A percentile compares a stretch with the other conserved stretches of the same genome.
These are phyloP conservation scores for Boloria euphrosyne DNA, from an alignment of 2,888 invertebrate genomes.

Conservation along the genomic window DNA sequence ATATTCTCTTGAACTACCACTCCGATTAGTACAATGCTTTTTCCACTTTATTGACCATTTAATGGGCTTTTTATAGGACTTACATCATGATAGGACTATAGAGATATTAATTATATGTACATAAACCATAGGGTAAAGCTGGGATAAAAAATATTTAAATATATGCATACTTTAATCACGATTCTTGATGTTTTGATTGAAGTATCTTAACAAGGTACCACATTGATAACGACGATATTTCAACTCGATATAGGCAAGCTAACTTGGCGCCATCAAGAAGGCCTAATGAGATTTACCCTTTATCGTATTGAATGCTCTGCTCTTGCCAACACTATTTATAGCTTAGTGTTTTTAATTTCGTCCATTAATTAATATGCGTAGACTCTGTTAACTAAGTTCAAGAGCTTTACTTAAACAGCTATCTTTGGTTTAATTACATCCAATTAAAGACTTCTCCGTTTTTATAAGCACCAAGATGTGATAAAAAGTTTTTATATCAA, in stretches of 20 bases:
- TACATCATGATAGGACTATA: too few relatives aligned
- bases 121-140: too few relatives aligned
- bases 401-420: conserved; percentile 6
- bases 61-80: too few relatives aligned
- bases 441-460: conserved; percentile 8
- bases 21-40: too few relatives aligned
- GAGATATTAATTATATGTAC: too few relatives aligned
- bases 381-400: conserved; percentile 14
- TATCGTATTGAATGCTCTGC: background rate
- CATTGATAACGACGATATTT: background rate
- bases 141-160: too few relatives aligned
- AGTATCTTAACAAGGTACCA: background rate
- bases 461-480: conserved; percentile 1
- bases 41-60: too few relatives aligned
- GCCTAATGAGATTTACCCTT: background rate
- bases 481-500: background rate
- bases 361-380: conserved; percentile 12
- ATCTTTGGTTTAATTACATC: conserved; percentile 11
- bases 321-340: background rate
- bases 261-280: background rate
- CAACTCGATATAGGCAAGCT: background rate
- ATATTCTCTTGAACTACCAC: too few relatives aligned
- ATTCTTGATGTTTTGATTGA: too few relatives aligned
- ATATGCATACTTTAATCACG: too few relatives aligned
- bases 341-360: background rate